Evolutionary conservation across 2,797 vertebrate genomes (phyloP).

Genomic region (Vireo griseus): DNA sequence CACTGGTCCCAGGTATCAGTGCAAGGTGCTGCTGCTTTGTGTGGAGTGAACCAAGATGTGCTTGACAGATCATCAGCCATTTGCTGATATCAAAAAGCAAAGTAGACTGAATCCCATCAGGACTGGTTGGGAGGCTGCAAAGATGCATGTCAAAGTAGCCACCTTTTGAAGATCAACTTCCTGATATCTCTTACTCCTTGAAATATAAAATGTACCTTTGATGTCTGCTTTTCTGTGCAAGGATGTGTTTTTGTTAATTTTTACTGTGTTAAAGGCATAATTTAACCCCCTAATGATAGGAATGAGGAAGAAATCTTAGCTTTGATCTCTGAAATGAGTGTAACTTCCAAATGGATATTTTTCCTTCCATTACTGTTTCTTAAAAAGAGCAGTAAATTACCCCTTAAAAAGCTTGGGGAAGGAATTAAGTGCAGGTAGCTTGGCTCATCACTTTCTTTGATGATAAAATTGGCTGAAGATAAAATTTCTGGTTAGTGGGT

Average conservation of each 20-base stretch:
- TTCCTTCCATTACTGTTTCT: neutral
- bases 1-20: neutral
- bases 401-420: neutral
- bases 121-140: neutral
- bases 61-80: neutral
- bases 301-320: neutral
- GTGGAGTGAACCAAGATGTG: neutral
- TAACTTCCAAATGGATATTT: neutral
- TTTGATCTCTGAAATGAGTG: neutral
- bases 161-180: neutral
- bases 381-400: neutral
- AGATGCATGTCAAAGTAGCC: neutral
- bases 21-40: neutral
- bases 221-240: neutral
- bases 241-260: neutral
- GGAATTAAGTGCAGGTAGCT: neutral
- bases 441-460: neutral
- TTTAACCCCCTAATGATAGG: neutral
- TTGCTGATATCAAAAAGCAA: neutral
- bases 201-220: neutral
- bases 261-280: neutral
- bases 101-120: neutral
- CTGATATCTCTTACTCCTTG: neutral
- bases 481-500: neutral
- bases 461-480: neutral